Conservation (phyloP, 2,888 invertebrate genomes). For the Papilio elwesi region DNA sequence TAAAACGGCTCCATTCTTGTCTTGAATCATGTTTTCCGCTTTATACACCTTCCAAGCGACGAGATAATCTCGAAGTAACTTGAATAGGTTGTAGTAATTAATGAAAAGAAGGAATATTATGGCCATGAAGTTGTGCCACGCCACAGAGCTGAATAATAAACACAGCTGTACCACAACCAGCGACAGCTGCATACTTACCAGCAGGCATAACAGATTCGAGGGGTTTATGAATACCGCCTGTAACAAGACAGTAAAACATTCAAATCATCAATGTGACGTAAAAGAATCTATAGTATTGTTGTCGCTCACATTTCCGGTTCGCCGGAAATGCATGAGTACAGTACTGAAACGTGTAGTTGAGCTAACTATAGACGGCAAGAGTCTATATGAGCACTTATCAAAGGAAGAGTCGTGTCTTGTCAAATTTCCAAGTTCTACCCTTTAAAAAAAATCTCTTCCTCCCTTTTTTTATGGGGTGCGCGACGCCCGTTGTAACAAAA, state of each 20-base stretch:
- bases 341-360: too few relatives aligned
- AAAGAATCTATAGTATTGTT: too few relatives aligned
- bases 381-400: too few relatives aligned
- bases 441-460: too few relatives aligned
- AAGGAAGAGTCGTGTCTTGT: too few relatives aligned
- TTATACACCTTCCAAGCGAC: constrained; percentile 93
- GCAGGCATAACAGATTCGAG: constrained; percentile 88
- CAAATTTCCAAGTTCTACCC: too few relatives aligned
- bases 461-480: too few relatives aligned
- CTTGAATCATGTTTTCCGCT: constrained; percentile 88
- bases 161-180: constrained; percentile 91
- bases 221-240: constrained; percentile 96
- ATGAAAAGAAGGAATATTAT: constrained; percentile 93
- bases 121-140: constrained; percentile 97
- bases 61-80: constrained; percentile 93
- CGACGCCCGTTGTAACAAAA: too few relatives aligned
- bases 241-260: constrained; percentile 35
- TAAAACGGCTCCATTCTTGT: constrained; percentile 70
- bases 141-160: constrained; percentile 90
- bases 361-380: too few relatives aligned
- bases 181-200: constrained; percentile 88
- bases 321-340: too few relatives aligned
- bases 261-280: constrained; percentile 1
- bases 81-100: constrained; percentile 96
- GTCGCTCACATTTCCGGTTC: too few relatives aligned